Conservation (phyloP, 2,888 invertebrate genomes). For the Dynastes maya region DNA sequence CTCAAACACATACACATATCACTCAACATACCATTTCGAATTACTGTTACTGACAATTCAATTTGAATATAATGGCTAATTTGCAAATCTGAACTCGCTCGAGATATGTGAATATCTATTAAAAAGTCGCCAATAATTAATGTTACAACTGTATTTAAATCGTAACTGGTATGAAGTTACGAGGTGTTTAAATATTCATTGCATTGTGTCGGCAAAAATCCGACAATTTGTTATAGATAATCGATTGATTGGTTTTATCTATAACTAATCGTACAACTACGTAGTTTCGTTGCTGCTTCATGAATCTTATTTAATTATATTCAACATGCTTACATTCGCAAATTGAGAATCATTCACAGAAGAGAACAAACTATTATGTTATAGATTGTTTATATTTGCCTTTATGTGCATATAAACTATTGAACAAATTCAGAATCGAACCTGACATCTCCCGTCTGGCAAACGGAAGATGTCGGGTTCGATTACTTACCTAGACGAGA, state of each 20-base stretch:
- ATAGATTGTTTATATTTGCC: too few relatives aligned
- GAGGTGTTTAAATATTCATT: constrained; percentile 44
- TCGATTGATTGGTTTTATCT: not conserved
- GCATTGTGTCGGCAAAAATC: constrained; percentile 27
- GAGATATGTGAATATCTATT: constrained; percentile 43
- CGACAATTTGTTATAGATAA: constrained; percentile 28
- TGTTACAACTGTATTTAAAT: constrained; percentile 46
- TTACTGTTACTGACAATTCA: constrained; percentile 49
- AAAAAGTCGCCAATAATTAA: constrained; percentile 48
- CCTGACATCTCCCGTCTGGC: too few relatives aligned
- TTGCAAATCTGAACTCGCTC: constrained; percentile 44
- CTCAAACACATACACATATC: constrained; percentile 30
- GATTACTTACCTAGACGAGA: too few relatives aligned
- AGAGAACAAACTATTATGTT: too few relatives aligned
- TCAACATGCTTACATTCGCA: too few relatives aligned
- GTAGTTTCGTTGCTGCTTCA: not conserved
- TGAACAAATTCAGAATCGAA: too few relatives aligned
- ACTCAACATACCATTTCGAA: constrained; percentile 44
- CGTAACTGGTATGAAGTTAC: constrained; percentile 13
- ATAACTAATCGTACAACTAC: not conserved
- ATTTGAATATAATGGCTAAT: constrained; percentile 52
- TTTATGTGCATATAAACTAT: too few relatives aligned
- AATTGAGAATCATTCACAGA: not conserved
- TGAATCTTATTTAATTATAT: too few relatives aligned
- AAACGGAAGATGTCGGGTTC: too few relatives aligned